phyloP scores from a whole-genome alignment of 1,140 invertebrate genomes.

The Trinorchestia longiramus region DNA sequence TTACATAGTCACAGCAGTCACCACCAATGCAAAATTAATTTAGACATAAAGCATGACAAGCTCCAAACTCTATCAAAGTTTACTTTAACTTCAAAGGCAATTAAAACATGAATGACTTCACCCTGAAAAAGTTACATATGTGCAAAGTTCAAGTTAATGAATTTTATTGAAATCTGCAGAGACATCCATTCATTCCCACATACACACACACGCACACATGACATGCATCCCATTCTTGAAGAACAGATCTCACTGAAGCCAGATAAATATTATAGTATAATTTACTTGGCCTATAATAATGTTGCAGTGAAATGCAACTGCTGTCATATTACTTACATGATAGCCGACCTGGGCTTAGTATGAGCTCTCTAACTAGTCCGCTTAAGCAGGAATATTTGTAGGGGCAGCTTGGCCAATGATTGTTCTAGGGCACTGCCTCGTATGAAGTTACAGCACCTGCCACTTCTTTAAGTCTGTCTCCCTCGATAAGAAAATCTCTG shows the following conservation, averaged over 20 bases:
- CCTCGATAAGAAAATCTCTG: constrained; percentile 46
- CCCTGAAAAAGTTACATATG: neutral
- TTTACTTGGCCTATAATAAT: neutral
- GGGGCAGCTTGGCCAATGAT: constrained; percentile 29
- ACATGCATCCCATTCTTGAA: neutral
- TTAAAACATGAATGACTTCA: neutral
- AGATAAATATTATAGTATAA: neutral
- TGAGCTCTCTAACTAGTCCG: constrained; percentile 48
- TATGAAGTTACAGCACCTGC: constrained; percentile 20
- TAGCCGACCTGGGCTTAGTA: constrained; percentile 37
- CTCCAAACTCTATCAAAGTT: neutral
- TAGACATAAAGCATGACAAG: neutral
- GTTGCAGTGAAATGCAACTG: constrained; percentile 1
- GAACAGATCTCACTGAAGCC: neutral
- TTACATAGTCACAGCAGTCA: neutral
- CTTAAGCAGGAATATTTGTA: constrained; percentile 36
- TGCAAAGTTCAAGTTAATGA: neutral
- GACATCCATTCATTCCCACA: neutral
- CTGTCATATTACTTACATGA: constrained; percentile 45
- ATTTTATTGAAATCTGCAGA: neutral
- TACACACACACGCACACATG: neutral
- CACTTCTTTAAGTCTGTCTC: constrained; percentile 19
- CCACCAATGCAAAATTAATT: neutral
- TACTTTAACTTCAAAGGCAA: neutral
- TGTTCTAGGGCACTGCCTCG: constrained; percentile 21